Conservation (phyloP, 2,888 invertebrate species). For the Drosophila ezoana region DNA sequence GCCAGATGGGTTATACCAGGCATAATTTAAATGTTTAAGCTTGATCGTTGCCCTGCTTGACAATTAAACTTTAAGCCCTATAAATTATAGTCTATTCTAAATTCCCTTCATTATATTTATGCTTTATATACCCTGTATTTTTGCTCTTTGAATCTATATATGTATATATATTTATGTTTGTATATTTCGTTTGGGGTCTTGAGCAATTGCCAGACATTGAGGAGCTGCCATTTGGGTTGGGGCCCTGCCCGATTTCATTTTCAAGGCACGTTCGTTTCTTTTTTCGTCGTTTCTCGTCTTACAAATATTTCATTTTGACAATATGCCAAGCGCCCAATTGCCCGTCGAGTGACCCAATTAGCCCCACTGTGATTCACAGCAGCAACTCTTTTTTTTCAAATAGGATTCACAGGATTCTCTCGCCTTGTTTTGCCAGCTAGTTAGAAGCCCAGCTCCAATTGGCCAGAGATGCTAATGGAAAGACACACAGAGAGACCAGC, state of each 20-base stretch:
- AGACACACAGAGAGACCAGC: constrained; percentile 18
- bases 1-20: too few species aligned
- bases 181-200: constrained; percentile 2
- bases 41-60: too few species aligned
- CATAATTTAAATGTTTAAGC: too few species aligned
- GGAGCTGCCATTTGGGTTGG: constrained; percentile 34
- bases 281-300: constrained; percentile 22
- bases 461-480: constrained; percentile 37
- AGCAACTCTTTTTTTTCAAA: neutral
- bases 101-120: too few species aligned
- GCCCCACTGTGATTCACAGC: constrained; percentile 23
- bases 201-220: constrained; percentile 44
- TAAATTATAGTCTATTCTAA: neutral
- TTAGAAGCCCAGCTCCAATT: constrained; percentile 27
- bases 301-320: constrained; percentile 59
- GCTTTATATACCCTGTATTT: neutral
- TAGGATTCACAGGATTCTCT: constrained; percentile 14
- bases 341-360: constrained; percentile 47
- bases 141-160: neutral
- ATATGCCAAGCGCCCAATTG: constrained; percentile 42
- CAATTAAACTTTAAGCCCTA: too few species aligned
- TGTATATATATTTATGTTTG: neutral
- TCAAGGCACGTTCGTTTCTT: constrained; percentile 55
- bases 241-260: constrained; percentile 34
- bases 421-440: neutral